Percentiles rank a stretch among this genome's conserved stretches.
Conservation (phyloP, 2,113 vertebrate species). For the Periophthalmus modestus region DNA sequence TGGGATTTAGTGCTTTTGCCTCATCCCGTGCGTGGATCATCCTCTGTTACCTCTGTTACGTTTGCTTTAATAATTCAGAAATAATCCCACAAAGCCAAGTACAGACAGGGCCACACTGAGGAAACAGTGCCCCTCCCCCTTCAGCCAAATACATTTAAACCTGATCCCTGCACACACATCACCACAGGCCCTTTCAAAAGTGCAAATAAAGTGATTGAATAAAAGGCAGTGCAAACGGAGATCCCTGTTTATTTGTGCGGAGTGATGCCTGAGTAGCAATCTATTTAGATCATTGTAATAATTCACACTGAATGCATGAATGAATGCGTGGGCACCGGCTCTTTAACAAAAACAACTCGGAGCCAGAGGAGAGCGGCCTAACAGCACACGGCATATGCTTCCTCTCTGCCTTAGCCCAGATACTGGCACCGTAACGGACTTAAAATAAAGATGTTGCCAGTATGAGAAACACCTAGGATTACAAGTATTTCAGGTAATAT, state of each 20-base stretch:
- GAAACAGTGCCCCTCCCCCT: constrained; percentile 13
- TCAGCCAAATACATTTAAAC: constrained; percentile 8
- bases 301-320: neutral
- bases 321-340: neutral
- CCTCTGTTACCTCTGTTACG: constrained; percentile 25
- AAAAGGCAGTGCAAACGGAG: neutral
- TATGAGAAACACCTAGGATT: neutral
- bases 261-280: constrained; percentile 14
- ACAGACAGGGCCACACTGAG: constrained; percentile 14
- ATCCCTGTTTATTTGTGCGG: neutral
- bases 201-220: constrained; percentile 3
- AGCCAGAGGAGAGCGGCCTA: neutral
- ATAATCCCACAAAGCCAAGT: constrained; percentile 43
- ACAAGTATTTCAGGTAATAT: neutral
- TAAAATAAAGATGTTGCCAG: neutral
- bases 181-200: neutral
- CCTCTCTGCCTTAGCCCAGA: neutral
- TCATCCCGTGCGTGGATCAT: constrained; percentile 26
- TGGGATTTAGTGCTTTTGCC: constrained; percentile 13
- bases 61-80: constrained; percentile 51
- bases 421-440: neutral
- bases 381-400: constrained; percentile 7
- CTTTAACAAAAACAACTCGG: constrained; percentile 9
- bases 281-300: constrained; percentile 8
- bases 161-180: neutral